These are phyloP conservation scores for Varanus salvator DNA, from an alignment of 2,113 vertebrate genomes.

Conservation along the genomic window DNA sequence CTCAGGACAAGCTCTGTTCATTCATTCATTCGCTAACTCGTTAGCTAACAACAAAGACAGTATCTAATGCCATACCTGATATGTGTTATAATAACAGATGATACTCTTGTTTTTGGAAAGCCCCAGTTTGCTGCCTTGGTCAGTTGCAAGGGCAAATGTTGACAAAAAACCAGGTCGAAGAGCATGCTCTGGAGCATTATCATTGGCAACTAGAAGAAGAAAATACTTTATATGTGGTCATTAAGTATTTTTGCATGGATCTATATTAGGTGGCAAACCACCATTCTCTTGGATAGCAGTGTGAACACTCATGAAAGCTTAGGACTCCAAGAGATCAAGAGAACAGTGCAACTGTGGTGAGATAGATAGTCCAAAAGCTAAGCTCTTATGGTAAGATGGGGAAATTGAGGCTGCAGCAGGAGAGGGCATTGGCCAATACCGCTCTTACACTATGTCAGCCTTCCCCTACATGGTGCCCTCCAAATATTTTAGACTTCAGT, in stretches of 20 bases:
- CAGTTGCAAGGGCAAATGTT: conserved; percentile 95
- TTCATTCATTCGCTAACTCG: neutral
- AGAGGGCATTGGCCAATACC: neutral
- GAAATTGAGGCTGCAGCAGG: neutral
- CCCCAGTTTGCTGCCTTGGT: conserved; percentile 97
- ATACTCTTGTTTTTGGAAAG: conserved; percentile 99
- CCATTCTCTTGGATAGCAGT: neutral
- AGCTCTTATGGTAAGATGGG: neutral
- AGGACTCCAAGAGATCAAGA: neutral
- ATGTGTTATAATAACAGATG: conserved; percentile 97
- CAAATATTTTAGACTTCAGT: no score
- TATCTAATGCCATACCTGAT: conserved; percentile 83
- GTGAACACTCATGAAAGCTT: neutral
- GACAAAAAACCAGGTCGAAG: conserved; percentile 94
- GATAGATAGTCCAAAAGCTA: neutral
- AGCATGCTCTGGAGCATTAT: conserved; percentile 94
- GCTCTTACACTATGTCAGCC: neutral
- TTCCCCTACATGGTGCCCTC: no score
- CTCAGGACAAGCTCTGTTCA: neutral
- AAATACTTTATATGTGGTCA: neutral
- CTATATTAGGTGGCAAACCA: neutral
- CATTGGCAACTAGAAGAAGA: conserved; percentile 91
- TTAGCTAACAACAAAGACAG: accelerated
- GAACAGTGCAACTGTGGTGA: neutral
- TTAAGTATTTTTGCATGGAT: neutral